A percentile compares a stretch with the other conserved stretches of the same genome.
Conservation (phyloP, 2,797 vertebrate genomes). For the Ataeniobius toweri region DNA sequence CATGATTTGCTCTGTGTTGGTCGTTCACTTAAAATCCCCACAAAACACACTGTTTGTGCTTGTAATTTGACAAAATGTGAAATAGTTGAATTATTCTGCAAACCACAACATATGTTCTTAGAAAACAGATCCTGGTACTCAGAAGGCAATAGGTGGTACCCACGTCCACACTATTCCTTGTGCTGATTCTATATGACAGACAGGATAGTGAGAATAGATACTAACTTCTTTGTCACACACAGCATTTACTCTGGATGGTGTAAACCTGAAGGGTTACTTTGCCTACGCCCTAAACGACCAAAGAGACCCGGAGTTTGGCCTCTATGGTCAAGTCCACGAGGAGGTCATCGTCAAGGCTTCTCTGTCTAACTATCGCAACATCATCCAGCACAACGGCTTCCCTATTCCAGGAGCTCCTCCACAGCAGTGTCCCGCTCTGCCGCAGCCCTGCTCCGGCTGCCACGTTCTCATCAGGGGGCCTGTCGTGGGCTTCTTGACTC, state of each 20-base stretch:
- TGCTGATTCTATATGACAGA: neutral
- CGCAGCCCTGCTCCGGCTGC: slow-evolving; percentile 75
- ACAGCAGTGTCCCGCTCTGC: slow-evolving; percentile 76
- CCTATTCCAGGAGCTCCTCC: slow-evolving; percentile 67
- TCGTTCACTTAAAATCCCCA: neutral
- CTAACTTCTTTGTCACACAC: slow-evolving; percentile 26
- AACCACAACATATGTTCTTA: neutral
- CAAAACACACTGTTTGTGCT: neutral
- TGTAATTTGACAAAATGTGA: neutral
- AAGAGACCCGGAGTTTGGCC: slow-evolving; percentile 87
- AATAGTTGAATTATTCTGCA: neutral
- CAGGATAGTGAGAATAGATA: neutral
- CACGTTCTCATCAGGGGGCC: slow-evolving; percentile 80
- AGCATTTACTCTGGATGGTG: slow-evolving; percentile 89
- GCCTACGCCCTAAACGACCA: slow-evolving; percentile 91
- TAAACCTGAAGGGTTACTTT: slow-evolving; percentile 95
- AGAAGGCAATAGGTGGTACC: neutral
- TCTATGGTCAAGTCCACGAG: slow-evolving; percentile 86
- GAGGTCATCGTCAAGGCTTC: slow-evolving; percentile 89
- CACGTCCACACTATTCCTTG: neutral
- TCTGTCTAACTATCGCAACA: slow-evolving; percentile 86
- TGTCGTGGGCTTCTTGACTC: slow-evolving; percentile 86
- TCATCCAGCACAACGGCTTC: slow-evolving; percentile 90
- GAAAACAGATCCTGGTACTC: neutral
- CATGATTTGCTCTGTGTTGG: too few species aligned